Percentiles rank a stretch among this genome's conserved stretches.
These are phyloP conservation scores for Peromyscus nudipes DNA, from an alignment of 2,797 vertebrate species.

Conservation along the genomic window DNA sequence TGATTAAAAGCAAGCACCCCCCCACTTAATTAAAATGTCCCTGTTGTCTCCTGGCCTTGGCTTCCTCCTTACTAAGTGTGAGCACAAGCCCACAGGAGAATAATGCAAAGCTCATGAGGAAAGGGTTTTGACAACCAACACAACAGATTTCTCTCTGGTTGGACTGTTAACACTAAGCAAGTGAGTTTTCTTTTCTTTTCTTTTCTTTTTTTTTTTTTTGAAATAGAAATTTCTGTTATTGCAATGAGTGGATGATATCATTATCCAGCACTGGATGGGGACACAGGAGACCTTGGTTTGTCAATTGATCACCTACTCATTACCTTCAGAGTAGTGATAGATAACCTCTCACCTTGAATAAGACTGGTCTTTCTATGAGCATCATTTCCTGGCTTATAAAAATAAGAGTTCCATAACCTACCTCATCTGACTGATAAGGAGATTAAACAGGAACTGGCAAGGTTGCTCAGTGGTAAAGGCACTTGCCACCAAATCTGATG, in stretches of 20 bases:
- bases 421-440: neutral
- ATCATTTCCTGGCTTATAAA: neutral
- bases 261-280: neutral
- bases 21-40: slow-evolving; percentile 69
- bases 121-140: neutral
- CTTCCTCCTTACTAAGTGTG: slow-evolving; percentile 42
- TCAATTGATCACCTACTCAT: neutral
- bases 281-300: neutral
- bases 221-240: slow-evolving; percentile 45
- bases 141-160: neutral
- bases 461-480: neutral
- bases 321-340: neutral
- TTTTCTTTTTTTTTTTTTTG: neutral
- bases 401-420: neutral
- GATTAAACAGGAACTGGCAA: neutral
- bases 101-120: neutral
- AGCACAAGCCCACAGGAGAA: neutral
- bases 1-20: slow-evolving; percentile 65
- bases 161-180: neutral
- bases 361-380: neutral
- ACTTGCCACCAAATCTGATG: neutral
- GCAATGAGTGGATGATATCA: neutral
- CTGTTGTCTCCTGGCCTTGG: slow-evolving; percentile 51
- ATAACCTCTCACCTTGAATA: neutral
- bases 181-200: neutral